Evolutionary conservation across 1,140 invertebrate species (phyloP), one percentile per base, ranked within the genome.

Genomic region (Leptonema lineaticorne): DNA sequence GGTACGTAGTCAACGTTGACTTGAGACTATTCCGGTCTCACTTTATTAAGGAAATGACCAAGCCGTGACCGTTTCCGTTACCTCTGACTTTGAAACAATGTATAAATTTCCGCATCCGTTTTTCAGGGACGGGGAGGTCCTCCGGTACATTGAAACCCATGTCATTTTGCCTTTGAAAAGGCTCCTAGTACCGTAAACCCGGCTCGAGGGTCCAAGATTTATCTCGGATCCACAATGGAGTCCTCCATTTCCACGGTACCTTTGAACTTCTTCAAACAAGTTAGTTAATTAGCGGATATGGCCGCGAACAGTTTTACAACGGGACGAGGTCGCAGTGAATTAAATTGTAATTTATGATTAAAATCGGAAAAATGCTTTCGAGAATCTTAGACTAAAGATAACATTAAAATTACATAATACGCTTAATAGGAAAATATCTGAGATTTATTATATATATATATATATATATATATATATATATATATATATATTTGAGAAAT

Each of bases 71-170:
- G 67, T 20, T 68, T 69, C 68, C 68, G 57, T 69, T 69, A 69
- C 67, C 70, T 72, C 69, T 69, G 67, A 67, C 67, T 69, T 62
- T 59, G 37, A 64, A 72, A 72, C 71, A 72, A 72, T 72, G 71
- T 67, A 72, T 69, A 72, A 72, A 72, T 72, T 72, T 69, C 68
- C 67, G 63, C 33, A 67, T 59, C 59, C 48, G 67, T 26, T 50
- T 26, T 28, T 22, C 20, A n/a, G n/a, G n/a, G n/a, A n/a, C n/a
- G n/a, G n/a, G n/a, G n/a, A n/a, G n/a, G 46, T 20, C 22, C 50
- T 24, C 22, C 24, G 1, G 2, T 16, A 4, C 50, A 14, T 24
- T 24, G 5, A 22, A 64, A 64, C 62, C 62, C 46, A 16, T 62
- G 33, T 57, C 50, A 53, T 53, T n/a, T 53, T 53, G 50, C 50